phyloP scores from a whole-genome alignment of 2,888 invertebrate genomes.

The Prosopocoilus inquinatus region DNA sequence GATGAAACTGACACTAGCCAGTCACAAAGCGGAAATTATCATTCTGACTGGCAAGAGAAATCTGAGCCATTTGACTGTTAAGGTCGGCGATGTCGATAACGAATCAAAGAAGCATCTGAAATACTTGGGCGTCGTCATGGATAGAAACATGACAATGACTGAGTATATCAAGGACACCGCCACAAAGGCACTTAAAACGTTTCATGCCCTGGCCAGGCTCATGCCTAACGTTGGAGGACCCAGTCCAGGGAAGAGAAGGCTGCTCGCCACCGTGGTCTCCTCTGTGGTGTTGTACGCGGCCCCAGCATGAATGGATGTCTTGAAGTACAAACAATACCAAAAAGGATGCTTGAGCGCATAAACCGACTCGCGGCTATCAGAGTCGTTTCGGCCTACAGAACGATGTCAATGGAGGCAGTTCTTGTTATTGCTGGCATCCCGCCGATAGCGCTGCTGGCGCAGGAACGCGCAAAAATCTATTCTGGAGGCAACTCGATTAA shows the following conservation, averaged over 20 bases:
- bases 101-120: neutral
- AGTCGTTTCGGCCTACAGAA: conserved; percentile 7
- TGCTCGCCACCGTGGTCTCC: neutral
- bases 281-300: no score
- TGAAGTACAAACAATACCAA: neutral
- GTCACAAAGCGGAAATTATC: conserved; percentile 18
- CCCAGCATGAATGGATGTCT: conserved; percentile 7
- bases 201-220: neutral
- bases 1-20: conserved; percentile 7
- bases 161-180: neutral
- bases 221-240: conserved; percentile 9
- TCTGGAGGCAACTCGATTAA: no score
- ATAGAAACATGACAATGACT: conserved; percentile 3
- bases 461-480: no score
- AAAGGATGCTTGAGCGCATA: neutral
- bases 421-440: no score
- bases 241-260: conserved; percentile 2
- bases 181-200: neutral
- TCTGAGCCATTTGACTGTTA: conserved; percentile 7
- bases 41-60: conserved; percentile 17
- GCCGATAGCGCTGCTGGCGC: no score
- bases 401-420: neutral
- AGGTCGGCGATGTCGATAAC: neutral
- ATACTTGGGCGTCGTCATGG: conserved; percentile 10
- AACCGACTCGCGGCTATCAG: conserved; percentile 3